Evolutionary conservation across 2,113 vertebrate species (phyloP), one percentile per base, ranked within the genome.

Genomic region (Leptobrachium leishanense): DNA sequence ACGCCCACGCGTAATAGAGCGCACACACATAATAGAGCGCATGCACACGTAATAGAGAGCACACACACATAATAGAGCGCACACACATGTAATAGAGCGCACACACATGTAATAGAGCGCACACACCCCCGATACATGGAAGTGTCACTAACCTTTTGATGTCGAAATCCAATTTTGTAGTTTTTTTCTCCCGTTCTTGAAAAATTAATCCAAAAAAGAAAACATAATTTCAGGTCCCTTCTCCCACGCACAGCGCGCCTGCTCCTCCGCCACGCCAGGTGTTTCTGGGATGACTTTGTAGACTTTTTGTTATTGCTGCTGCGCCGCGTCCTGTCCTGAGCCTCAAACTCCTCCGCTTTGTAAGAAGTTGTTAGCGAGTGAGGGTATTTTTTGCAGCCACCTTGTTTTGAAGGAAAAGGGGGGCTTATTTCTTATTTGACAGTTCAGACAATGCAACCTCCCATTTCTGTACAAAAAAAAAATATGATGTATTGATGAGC

Each of bases 371-470:
- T 68, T 31, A 76, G 65, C 43, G 59, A 50, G 50, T 67, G 62
- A 13, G 74, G 55, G 4, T 59, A 12, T 57, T 57, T 76, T 68
- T 69, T 68, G 65, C 64, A 53, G 74, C 43, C 64, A 76, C 74
- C 64, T 76, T 76, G 50, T 76, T 77, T 77, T 69, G 41, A n/a
- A 55, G 64, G 64, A 66, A 46, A 39, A 15, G 66, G 43, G 31
- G 74, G 63, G 12, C 20, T 69, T 76, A 76, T 76, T 76, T 76
- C 65, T 69, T 77, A 69, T 77, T 77, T 77, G 75, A 68, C 75
- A 77, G 59, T 57, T 41, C 75, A 55, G 44, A 77, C 75, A 69
- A 77, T 77, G 75, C 54, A 77, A 68, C 75, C 75, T 59, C 66
- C 75, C 75, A 40, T 50, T 77, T 59, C 57, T 44, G n/a, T 53